Evolutionary conservation across 2,797 vertebrate genomes (phyloP).

Genomic region (Helicolenus hilgendorfi): DNA sequence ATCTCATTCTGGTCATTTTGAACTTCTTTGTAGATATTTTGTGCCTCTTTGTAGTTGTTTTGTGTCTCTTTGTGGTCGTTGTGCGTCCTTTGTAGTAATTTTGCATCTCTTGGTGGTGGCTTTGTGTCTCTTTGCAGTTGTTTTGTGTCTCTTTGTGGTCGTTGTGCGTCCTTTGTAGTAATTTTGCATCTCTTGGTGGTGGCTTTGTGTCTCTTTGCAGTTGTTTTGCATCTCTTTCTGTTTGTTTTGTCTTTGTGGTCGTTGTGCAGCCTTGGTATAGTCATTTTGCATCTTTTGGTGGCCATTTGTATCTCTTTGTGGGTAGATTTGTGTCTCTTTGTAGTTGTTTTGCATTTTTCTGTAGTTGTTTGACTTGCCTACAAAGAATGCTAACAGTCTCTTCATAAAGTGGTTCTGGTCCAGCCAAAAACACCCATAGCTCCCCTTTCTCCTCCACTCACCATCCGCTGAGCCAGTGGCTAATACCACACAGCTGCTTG

Average conservation of each 20-base stretch:
- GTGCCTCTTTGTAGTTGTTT: no score
- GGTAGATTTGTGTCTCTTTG: neutral
- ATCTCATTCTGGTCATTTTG: accelerated
- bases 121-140: no score
- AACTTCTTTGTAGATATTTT: no score
- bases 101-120: no score
- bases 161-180: no score
- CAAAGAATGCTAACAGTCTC: neutral
- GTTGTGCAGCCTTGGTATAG: neutral
- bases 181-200: no score
- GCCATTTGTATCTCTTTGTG: neutral
- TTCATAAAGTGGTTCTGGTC: neutral
- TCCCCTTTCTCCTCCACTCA: neutral
- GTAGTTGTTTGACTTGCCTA: neutral
- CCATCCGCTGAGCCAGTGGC: neutral
- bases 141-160: no score
- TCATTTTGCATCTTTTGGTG: neutral
- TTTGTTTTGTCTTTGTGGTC: neutral
- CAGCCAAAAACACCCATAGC: neutral
- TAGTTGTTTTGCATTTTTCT: neutral
- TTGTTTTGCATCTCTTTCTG: neutral
- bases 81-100: no score
- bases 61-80: no score
- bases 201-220: neutral
- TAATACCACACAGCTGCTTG: neutral